Evolutionary conservation across 2,888 invertebrate species (phyloP).

Genomic region (Brachyptera putata): DNA sequence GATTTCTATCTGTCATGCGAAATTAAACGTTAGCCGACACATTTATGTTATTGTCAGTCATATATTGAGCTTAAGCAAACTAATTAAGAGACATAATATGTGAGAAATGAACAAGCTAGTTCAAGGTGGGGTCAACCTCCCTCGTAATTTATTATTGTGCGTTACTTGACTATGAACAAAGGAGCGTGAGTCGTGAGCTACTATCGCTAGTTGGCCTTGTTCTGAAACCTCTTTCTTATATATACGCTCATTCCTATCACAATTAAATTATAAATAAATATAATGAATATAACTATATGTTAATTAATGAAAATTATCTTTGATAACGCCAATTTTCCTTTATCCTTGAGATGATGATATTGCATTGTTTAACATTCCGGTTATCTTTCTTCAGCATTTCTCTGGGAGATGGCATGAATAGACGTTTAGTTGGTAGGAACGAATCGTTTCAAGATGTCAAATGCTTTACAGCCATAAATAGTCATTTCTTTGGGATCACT

Average conservation of each 20-base stretch:
- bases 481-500: no score
- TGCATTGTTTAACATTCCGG: neutral
- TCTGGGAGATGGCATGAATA: no score
- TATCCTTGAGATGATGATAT: conserved; percentile 1
- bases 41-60: no score
- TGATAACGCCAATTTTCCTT: no score
- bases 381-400: no score
- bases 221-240: neutral
- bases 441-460: no score
- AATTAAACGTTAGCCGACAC: no score
- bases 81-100: neutral
- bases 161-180: conserved; percentile 7
- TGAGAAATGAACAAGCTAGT: neutral
- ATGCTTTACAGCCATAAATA: no score
- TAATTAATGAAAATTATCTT: neutral
- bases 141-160: neutral
- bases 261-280: conserved; percentile 1
- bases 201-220: neutral
- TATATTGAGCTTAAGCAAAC: no score
- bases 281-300: neutral
- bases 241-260: neutral
- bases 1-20: no score
- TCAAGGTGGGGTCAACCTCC: conserved; percentile 10
- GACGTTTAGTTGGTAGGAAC: no score
- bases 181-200: conserved; percentile 1